Evolutionary conservation across 2,113 vertebrate species (phyloP).

Genomic region (Brachirus orientalis): DNA sequence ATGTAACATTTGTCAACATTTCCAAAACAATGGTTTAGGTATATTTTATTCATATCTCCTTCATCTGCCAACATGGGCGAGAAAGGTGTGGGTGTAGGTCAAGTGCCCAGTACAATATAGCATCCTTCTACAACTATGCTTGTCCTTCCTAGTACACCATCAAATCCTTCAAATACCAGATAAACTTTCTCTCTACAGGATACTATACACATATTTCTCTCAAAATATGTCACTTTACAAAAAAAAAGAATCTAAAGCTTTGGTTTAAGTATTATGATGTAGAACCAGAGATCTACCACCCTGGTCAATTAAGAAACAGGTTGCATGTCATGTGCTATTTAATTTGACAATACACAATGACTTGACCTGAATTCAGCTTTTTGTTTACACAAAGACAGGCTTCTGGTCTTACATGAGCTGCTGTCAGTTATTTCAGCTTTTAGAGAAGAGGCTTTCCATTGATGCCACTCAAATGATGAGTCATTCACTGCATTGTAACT

Average conservation of each 20-base stretch:
- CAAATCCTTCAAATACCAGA: not conserved
- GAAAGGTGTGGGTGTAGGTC: not conserved
- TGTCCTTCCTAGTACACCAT: not conserved
- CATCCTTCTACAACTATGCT: not conserved
- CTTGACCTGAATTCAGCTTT: slow-evolving; percentile 49
- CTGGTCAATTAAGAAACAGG: slow-evolving; percentile 7
- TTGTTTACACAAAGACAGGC: slow-evolving; percentile 34
- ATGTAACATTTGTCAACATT: too few relatives aligned
- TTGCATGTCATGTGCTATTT: slow-evolving; percentile 25
- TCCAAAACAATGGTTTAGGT: not conserved
- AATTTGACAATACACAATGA: slow-evolving; percentile 42
- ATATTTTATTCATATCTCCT: not conserved
- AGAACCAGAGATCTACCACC: not conserved
- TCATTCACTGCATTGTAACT: slow-evolving; percentile 32
- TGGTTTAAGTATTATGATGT: not conserved
- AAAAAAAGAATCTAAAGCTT: not conserved
- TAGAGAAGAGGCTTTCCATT: slow-evolving; percentile 18
- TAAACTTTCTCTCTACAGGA: not conserved
- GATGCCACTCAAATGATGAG: slow-evolving; percentile 39
- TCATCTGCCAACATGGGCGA: too few relatives aligned
- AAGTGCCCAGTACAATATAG: not conserved
- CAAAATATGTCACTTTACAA: not conserved
- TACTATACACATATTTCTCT: not conserved
- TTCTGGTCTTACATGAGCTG: slow-evolving; percentile 51
- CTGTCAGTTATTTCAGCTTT: slow-evolving; percentile 44